Conservation (phyloP, 2,113 vertebrate genomes). For the Hypomesus transpacificus region DNA sequence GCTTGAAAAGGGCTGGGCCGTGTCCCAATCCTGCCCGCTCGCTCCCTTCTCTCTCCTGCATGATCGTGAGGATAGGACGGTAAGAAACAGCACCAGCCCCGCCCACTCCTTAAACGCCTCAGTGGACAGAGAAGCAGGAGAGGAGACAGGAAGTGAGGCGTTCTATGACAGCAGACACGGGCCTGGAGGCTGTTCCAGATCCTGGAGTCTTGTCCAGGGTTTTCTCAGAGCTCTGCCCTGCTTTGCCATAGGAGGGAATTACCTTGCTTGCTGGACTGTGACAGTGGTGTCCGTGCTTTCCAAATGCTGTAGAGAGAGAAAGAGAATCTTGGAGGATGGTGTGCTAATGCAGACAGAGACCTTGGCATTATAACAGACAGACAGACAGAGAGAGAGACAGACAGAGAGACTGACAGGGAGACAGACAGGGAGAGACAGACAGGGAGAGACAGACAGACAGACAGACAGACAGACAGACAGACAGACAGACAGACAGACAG, state of each 20-base stretch:
- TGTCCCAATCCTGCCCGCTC: conserved; percentile 9
- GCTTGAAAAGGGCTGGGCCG: neutral
- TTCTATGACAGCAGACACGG: neutral
- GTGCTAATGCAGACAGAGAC: neutral
- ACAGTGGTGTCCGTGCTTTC: neutral
- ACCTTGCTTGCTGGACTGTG: neutral
- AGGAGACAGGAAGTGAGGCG: neutral
- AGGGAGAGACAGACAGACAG: too few species aligned
- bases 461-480: too few species aligned
- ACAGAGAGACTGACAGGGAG: too few species aligned
- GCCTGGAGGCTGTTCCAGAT: neutral
- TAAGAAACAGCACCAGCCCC: neutral
- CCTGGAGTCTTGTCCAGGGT: neutral
- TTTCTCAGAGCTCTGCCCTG: neutral
- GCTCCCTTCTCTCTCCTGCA: conserved; percentile 1
- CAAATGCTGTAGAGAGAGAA: neutral
- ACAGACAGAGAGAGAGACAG: neutral
- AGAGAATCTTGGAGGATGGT: neutral
- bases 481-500: neutral
- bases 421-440: neutral
- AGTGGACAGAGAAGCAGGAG: too few species aligned
- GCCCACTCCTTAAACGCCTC: neutral
- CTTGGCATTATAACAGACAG: neutral
- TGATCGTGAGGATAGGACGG: too few species aligned
- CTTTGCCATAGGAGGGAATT: neutral